Conservation (phyloP, 2,797 vertebrate species). For the Nannoperca australis region DNA sequence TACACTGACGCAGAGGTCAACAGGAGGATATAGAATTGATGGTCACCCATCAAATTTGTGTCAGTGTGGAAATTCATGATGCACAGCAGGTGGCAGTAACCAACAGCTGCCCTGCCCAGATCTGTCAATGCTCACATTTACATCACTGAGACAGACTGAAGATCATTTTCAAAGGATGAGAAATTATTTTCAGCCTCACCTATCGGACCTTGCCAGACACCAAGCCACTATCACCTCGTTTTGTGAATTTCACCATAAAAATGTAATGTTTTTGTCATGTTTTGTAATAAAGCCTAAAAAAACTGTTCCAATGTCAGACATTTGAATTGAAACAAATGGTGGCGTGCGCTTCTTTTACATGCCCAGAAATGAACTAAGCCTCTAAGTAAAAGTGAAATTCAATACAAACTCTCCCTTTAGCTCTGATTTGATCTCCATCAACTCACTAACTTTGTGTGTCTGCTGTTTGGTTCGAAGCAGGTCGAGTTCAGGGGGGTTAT, state of each 20-base stretch:
- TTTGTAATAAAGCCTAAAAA: slow-evolving; percentile 77
- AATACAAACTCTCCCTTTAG: no score
- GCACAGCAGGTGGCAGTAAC: slow-evolving; percentile 11
- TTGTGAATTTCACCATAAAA: slow-evolving; percentile 51
- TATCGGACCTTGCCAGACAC: slow-evolving; percentile 44
- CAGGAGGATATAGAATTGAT: background rate
- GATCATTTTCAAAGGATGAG: slow-evolving; percentile 7
- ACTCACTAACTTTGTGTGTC: no score
- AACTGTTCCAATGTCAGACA: background rate
- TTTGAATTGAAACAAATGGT: background rate
- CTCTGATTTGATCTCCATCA: no score
- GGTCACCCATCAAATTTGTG: slow-evolving; percentile 4
- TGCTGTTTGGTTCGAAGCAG: background rate
- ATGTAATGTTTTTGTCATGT: slow-evolving; percentile 66
- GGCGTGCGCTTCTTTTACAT: background rate
- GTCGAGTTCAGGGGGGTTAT: background rate
- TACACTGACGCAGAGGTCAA: slow-evolving; percentile 7
- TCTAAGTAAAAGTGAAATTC: background rate
- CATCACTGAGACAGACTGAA: slow-evolving; percentile 4
- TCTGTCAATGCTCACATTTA: slow-evolving; percentile 23
- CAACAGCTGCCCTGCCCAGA: slow-evolving; percentile 3
- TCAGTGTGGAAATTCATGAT: slow-evolving; percentile 5
- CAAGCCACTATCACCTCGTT: slow-evolving; percentile 54
- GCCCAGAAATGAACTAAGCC: background rate
- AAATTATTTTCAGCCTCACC: slow-evolving; percentile 13